A percentile compares a stretch with the other conserved stretches of the same genome.
Evolutionary conservation across 2,113 vertebrate genomes (phyloP).

Genomic region (Saccopteryx bilineata): DNA sequence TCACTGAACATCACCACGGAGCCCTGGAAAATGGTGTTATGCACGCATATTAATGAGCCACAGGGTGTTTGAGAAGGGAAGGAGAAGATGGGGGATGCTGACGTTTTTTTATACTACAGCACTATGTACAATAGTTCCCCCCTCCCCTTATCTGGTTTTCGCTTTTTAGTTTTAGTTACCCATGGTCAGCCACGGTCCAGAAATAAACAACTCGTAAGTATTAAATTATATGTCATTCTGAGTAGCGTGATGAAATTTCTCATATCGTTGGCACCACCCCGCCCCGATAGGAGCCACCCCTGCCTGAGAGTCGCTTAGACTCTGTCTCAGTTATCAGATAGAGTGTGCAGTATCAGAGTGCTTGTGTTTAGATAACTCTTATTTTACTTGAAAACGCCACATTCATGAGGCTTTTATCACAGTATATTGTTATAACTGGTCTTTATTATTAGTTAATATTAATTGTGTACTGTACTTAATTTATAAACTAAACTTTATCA

Average conservation of each 20-base stretch:
- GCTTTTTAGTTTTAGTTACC: neutral
- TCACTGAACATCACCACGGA: slow-evolving; percentile 36
- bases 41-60: slow-evolving; percentile 42
- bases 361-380: neutral
- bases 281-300: neutral
- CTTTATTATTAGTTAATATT: neutral
- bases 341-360: too few species aligned
- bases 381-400: neutral
- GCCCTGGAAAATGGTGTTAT: neutral
- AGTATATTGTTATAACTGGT: neutral
- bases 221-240: neutral
- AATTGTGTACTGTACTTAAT: neutral
- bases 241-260: neutral
- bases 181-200: neutral
- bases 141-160: neutral
- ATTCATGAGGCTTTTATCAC: neutral
- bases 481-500: neutral
- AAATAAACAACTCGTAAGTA: neutral
- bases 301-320: neutral
- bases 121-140: neutral
- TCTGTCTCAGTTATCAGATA: neutral
- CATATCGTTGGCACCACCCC: too few species aligned
- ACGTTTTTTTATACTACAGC: neutral
- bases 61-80: neutral
- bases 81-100: neutral